Evolutionary conservation across 2,113 vertebrate species (phyloP).

Genomic region (Pogona vitticeps): DNA sequence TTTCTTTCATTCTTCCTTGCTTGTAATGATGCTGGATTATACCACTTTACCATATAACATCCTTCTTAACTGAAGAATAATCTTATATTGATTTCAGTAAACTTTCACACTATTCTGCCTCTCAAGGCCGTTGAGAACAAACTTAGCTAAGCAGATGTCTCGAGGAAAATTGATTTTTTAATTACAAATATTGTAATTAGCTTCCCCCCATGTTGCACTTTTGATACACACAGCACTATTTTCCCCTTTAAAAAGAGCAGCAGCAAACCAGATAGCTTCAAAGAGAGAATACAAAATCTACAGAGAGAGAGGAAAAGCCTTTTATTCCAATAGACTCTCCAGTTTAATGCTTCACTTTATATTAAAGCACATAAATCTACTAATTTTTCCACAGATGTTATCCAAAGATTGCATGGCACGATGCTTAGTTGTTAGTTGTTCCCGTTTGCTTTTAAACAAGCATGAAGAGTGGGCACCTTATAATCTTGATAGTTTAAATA

Average conservation of each 20-base stretch:
- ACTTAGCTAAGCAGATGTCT: background rate
- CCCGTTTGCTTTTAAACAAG: background rate
- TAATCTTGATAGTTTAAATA: background rate
- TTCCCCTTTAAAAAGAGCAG: background rate
- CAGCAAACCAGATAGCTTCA: background rate
- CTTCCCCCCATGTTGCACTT: background rate
- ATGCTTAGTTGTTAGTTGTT: background rate
- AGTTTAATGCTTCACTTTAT: background rate
- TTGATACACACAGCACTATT: background rate
- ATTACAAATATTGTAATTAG: background rate
- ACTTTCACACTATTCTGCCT: too few species aligned
- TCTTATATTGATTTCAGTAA: too few species aligned
- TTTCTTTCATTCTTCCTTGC: too few species aligned
- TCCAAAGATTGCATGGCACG: background rate
- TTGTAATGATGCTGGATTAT: too few species aligned
- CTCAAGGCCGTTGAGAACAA: background rate
- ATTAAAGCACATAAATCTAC: slow-evolving; percentile 9
- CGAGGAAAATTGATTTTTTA: background rate
- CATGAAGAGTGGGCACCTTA: background rate
- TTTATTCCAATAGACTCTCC: background rate
- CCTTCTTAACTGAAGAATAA: too few species aligned
- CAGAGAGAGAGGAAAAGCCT: too few species aligned
- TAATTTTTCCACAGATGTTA: slow-evolving; percentile 10
- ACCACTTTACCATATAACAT: too few species aligned
- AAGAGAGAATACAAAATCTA: background rate